phyloP scores from a whole-genome alignment of 2,797 vertebrate species.

The Petrocephalus sullivani region DNA sequence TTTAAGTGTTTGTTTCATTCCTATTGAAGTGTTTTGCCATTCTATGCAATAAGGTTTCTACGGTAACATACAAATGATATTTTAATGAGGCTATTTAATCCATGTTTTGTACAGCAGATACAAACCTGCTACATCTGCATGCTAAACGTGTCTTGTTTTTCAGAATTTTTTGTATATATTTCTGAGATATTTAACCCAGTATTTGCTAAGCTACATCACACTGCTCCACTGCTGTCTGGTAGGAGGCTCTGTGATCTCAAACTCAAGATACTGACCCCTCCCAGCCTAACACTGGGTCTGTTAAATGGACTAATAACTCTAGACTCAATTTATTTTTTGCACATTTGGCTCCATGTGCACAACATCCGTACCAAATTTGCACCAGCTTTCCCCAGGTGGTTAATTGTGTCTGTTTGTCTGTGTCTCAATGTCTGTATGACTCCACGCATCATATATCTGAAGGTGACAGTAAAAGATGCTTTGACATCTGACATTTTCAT shows the following conservation, averaged over 20 bases:
- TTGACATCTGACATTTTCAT: not conserved
- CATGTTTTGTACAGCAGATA: not conserved
- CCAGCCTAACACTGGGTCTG: not conserved
- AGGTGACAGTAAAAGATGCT: not conserved
- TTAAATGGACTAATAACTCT: not conserved
- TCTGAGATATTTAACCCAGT: not conserved
- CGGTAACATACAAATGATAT: not conserved
- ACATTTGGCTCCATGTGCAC: not conserved
- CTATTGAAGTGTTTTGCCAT: not conserved
- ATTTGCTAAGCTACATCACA: not conserved
- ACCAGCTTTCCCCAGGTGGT: not conserved
- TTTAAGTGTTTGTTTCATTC: conserved; percentile 6
- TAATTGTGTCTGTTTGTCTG: not conserved
- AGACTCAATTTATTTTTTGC: not conserved
- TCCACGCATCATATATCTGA: not conserved
- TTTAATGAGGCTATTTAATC: not conserved
- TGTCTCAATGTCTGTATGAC: not conserved
- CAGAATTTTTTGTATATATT: not conserved
- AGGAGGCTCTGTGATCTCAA: not conserved
- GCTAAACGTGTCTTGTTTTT: not conserved
- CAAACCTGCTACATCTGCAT: not conserved
- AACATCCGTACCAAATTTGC: not conserved
- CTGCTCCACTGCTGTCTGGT: not conserved
- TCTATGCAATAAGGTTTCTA: not conserved
- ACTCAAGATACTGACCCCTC: not conserved